phyloP scores from a whole-genome alignment of 2,888 invertebrate species.

The Drosophila paramelanica region DNA sequence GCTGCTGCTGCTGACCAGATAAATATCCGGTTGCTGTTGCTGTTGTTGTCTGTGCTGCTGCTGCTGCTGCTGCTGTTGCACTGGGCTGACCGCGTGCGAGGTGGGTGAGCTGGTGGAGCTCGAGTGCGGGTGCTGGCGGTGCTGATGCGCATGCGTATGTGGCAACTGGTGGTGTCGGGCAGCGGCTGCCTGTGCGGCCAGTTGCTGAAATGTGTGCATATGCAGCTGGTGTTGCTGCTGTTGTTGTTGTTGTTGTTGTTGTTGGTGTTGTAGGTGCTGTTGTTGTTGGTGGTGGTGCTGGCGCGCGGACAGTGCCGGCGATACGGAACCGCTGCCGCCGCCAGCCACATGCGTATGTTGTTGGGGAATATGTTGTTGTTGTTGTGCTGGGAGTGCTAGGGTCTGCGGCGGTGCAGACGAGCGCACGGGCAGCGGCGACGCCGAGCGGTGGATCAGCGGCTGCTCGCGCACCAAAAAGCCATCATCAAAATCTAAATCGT shows the following conservation, averaged over 20 bases:
- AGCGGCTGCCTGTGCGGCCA: slow-evolving; percentile 78
- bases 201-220: slow-evolving; percentile 79
- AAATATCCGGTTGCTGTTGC: slow-evolving; percentile 82
- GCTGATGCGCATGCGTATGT: slow-evolving; percentile 71
- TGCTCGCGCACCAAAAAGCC: slow-evolving; percentile 82
- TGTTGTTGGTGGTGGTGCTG: slow-evolving; percentile 82
- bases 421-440: slow-evolving; percentile 82
- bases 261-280: slow-evolving; percentile 52
- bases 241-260: slow-evolving; percentile 72
- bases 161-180: slow-evolving; percentile 76
- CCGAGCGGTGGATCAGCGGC: slow-evolving; percentile 83
- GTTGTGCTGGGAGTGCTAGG: slow-evolving; percentile 77
- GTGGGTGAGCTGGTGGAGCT: slow-evolving; percentile 82
- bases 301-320: slow-evolving; percentile 82
- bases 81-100: slow-evolving; percentile 80
- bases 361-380: slow-evolving; percentile 71
- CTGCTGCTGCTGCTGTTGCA: slow-evolving; percentile 58
- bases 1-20: slow-evolving; percentile 84
- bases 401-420: slow-evolving; percentile 84
- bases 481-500: slow-evolving; percentile 68
- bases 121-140: slow-evolving; percentile 72
- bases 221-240: slow-evolving; percentile 77
- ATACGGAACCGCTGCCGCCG: slow-evolving; percentile 81
- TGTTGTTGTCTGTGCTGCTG: slow-evolving; percentile 36
- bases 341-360: slow-evolving; percentile 67